Evolutionary conservation across 2,113 vertebrate genomes (phyloP).

Genomic region (Sus scrofa): DNA sequence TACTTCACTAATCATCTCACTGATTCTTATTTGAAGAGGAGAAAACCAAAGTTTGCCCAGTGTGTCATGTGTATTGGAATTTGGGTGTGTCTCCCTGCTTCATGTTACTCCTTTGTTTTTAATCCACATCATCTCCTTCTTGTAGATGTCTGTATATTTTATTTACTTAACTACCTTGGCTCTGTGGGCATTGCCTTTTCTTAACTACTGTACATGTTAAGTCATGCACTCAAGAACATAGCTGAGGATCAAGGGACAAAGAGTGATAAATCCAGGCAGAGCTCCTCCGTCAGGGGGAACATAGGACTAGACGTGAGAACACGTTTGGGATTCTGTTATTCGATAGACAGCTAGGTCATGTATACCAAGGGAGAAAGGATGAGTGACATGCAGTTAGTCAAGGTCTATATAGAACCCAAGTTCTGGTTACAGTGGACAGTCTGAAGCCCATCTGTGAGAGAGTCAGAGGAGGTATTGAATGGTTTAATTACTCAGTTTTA

Average conservation of each 20-base stretch:
- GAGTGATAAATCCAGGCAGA: not conserved
- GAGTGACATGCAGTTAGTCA: not conserved
- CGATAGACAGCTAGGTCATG: not conserved
- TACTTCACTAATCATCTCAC: not conserved
- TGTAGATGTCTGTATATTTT: not conserved
- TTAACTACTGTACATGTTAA: slow-evolving; percentile 31
- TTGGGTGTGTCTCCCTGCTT: not conserved
- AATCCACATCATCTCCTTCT: not conserved
- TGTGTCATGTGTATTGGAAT: slow-evolving; percentile 49
- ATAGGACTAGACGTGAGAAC: not conserved
- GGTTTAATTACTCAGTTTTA: not conserved
- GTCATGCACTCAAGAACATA: not conserved
- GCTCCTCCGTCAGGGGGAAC: not conserved
- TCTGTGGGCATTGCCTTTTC: slow-evolving; percentile 23
- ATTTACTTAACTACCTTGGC: not conserved
- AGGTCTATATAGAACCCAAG: not conserved
- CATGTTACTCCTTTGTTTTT: not conserved
- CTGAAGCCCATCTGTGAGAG: not conserved
- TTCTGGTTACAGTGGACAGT: not conserved
- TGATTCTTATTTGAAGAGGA: not conserved
- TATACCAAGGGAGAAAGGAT: not conserved
- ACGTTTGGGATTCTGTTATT: not conserved
- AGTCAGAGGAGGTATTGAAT: not conserved
- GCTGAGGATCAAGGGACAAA: not conserved
- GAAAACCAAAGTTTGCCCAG: not conserved